A percentile compares a stretch with the other conserved stretches of the same genome.
These are phyloP conservation scores for Delphinapterus leucas DNA, from an alignment of 2,113 vertebrate genomes.

Conservation along the genomic window DNA sequence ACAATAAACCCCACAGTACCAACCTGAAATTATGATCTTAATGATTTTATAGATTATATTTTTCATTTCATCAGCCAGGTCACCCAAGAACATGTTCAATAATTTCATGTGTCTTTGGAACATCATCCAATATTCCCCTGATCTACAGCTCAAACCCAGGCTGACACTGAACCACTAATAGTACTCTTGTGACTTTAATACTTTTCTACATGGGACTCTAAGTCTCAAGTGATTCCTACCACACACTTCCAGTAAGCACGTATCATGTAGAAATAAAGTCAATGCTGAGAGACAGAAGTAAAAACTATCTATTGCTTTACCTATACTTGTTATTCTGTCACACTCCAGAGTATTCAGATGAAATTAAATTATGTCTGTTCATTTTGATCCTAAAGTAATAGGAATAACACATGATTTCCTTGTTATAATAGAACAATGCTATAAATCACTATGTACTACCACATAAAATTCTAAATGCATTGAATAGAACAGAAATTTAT, in stretches of 20 bases:
- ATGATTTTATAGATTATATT: neutral
- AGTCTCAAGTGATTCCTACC: neutral
- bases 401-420: neutral
- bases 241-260: neutral
- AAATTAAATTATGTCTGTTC: constrained; percentile 39
- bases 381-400: constrained; percentile 1
- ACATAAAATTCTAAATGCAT: neutral
- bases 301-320: neutral
- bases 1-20: neutral
- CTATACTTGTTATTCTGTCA: neutral
- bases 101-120: neutral
- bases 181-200: neutral
- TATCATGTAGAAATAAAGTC: constrained; percentile 30
- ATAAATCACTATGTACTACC: neutral
- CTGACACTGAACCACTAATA: neutral
- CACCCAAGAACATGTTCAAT: neutral
- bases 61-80: neutral
- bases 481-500: neutral
- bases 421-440: neutral
- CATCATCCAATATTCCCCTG: neutral
- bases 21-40: neutral
- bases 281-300: neutral
- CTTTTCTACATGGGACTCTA: neutral
- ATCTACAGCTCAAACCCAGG: neutral
- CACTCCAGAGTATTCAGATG: neutral